Base-by-base conservation (phyloP, 2,888 invertebrate species). In the Diachrysia chrysitis region DNA sequence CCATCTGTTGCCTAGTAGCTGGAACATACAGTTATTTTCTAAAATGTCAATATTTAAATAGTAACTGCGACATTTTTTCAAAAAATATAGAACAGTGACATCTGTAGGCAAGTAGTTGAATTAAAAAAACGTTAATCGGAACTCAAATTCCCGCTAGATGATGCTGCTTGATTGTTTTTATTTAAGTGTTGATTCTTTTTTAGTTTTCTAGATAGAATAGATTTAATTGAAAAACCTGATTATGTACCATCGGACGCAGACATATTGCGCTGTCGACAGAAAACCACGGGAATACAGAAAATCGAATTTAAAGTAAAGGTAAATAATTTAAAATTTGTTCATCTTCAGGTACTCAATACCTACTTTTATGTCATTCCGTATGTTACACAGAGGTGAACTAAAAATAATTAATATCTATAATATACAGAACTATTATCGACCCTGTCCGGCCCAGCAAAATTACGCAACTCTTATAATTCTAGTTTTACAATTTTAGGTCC, bases 211-310 rank as follows among this genome's bases (percentile, higher is more conserved):
- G 97, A 98, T 82, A 96, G 96, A 90, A 93, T 98, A 79, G 96
- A 96, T 74, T 94, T 96, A 59, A 96, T 98, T 69, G 95, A 96
- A 75, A 94, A 96, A 68, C 82, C 92, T 0, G 95, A 96, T 69
- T 98, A 97, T 84, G 92, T 96, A 21, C 98, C 98, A 1, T 96
- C 96, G 9, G 97, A 97, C 25, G 96, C 97, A 82, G 98, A 98
- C 81, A 97, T 98, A 69, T 91, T 98, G 55, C 96, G 97, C 67
- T 97, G 98, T 88, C 96, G 98, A 56, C 97, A 97, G 78, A 96
- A 96, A 79, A 98, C 98, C 0, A 96, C 96, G 0, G 96, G 96
- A 19, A 97, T 98, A 79, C 97, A 97, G 83, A 97, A 97, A 89
- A 97, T 97, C 58, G 97, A 97, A 80, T 98, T 98, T 80, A 96